Conservation (phyloP, 2,797 vertebrate genomes). For the Hemibagrus guttatus region DNA sequence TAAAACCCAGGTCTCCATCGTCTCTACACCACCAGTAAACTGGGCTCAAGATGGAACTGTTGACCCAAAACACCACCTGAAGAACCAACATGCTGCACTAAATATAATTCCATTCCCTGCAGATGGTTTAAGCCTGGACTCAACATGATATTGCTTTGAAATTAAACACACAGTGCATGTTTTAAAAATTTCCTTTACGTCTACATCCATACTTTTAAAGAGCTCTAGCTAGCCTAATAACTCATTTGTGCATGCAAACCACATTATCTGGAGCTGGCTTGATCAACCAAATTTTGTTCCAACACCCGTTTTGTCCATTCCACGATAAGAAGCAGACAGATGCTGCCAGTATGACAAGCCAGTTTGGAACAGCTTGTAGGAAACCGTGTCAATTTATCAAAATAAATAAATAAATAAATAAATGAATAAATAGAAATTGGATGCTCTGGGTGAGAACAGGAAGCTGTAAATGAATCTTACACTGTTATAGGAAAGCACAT, state of each 20-base stretch:
- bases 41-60: not conserved
- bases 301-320: no score
- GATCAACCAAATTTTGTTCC: not conserved
- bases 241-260: not conserved
- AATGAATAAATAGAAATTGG: no score
- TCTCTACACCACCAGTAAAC: not conserved
- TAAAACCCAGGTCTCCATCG: not conserved
- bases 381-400: not conserved
- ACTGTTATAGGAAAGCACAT: no score
- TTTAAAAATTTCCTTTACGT: not conserved
- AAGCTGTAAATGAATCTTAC: not conserved
- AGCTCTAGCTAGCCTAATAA: not conserved
- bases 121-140: not conserved
- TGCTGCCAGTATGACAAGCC: not conserved
- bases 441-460: not conserved
- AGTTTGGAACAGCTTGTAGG: not conserved
- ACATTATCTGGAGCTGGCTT: not conserved
- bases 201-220: not conserved
- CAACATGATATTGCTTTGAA: not conserved
- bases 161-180: not conserved
- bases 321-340: not conserved
- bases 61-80: not conserved
- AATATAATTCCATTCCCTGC: not conserved
- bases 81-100: no score
- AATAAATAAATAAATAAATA: no score